Evolutionary conservation across 1,140 invertebrate genomes (phyloP), one percentile per base, ranked within the genome.

Genomic region (Drosophila mayri): DNA sequence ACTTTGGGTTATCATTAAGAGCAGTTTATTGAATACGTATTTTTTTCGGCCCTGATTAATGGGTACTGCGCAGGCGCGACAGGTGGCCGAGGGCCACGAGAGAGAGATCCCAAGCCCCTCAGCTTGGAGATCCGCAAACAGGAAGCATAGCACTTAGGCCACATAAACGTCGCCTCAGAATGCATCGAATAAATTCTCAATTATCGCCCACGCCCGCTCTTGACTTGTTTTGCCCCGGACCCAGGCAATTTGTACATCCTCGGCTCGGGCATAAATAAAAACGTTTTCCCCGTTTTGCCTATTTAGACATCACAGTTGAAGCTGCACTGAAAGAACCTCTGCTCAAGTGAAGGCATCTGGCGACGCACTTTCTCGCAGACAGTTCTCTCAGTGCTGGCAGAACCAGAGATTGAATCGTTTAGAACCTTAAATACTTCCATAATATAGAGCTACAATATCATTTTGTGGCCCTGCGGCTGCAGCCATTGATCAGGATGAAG

Each of bases 131-230:
- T 54, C 43, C 20, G 32, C 68, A 40, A 73, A 84, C 84, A 88
- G 84, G 84, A 87, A 87, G 76, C 80, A 60, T 50, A 66, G 49
- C 62, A 49, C 54, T 84, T 88, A 73, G 84, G 22, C 72, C 72
- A 54, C 74, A 88, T 84, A 88, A 87, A 88, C 85, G 84, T 87
- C 84, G 84, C 80, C 76, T 65, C 85, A 74, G 60, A 87, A 83
- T 54, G 57, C 62, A 70, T 64, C 84, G 79, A 71, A 87, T 87
- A 87, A 88, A 87, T 88, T 88, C 80, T 75, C 84, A 88, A 87
- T 87, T 87, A 87, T 88, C 84, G 85, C 84, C 85, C 84, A 87
- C 84, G 84, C 84, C 84, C 32, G 61, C 50, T 49, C 73, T 43
- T 25, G 71, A 41, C 47, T 32, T 25, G 22, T 22, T 62, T 22